A percentile compares a stretch with the other conserved stretches of the same genome.
These are phyloP conservation scores for Sphinx pinastri DNA, from an alignment of 2,888 invertebrate species.

Conservation along the genomic window DNA sequence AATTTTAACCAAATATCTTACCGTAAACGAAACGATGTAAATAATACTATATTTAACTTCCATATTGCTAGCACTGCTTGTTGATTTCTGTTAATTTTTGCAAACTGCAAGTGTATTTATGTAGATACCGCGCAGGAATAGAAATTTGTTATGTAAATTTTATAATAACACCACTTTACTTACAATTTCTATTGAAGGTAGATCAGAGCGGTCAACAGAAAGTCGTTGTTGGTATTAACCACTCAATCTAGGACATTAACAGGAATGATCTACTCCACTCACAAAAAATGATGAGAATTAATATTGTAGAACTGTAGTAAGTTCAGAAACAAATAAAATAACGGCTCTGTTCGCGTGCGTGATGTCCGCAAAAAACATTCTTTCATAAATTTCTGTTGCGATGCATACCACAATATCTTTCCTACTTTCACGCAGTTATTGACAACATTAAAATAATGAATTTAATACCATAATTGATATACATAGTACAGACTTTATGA, in stretches of 20 bases:
- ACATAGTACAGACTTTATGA: no score
- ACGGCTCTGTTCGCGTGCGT: neutral
- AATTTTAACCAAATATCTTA: neutral
- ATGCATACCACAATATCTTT: neutral
- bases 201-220: no score
- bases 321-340: neutral
- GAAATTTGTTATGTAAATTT: slow-evolving; percentile 1
- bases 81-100: neutral
- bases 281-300: no score
- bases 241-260: neutral
- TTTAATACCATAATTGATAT: no score
- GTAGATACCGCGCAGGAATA: slow-evolving; percentile 1
- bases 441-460: neutral
- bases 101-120: slow-evolving; percentile 14
- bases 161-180: slow-evolving; percentile 3
- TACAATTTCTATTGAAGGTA: neutral
- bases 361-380: neutral
- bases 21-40: slow-evolving; percentile 3
- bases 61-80: slow-evolving; percentile 9
- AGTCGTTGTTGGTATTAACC: no score
- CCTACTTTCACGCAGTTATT: slow-evolving; percentile 4
- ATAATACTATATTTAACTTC: slow-evolving; percentile 1
- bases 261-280: no score
- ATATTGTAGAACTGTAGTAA: no score
- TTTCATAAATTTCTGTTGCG: neutral